Evolutionary conservation across 2,113 vertebrate genomes (phyloP), one percentile per base, ranked within the genome.

Genomic region (Cnemophilus loriae): DNA sequence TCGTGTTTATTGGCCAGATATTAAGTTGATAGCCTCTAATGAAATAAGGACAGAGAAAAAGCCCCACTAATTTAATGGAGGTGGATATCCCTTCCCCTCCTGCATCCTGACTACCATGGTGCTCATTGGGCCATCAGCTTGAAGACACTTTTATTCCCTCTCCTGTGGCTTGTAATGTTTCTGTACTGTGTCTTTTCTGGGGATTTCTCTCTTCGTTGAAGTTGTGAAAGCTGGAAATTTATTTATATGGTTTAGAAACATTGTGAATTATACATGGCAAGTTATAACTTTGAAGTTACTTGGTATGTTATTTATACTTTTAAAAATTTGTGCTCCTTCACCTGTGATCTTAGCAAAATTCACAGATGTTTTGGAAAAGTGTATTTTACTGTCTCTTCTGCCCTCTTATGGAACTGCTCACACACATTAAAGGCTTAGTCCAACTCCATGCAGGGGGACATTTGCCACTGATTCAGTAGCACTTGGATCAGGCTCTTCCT

Each of bases 331-430:
- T 67, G 16, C 22, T 65, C 5, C 56, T 80, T 83, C 22, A 80
- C 59, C 68, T 89, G 22, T 42, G 55, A 61, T 39, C 35, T 61
- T 33, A 47, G 39, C 17, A 80, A 95, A 91, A 85, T 9, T 42
- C 26, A 74, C 21, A 42, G 22, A 37, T 59, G 12, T 76, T 87
- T 60, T 79, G 55, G 42, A 4, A 57, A 77, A 75, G 7, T 33
- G 32, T 47, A 22, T 94, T 96, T 82, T 56, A 46, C 65, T 94
- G 70, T 89, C 93, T 93, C 84, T 96, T 96, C 93, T 85, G 81
- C 87, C 95, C 89, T 96, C 93, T 87, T 73, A 95, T 73, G 91
- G 93, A 94, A 42, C 70, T 57, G 75, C 32, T 95, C 7, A 69
- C 23, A 44, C 47, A 61, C 17, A 33, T 79, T 35, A 26, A 73